These are phyloP conservation scores for Peromyscus melanophrys DNA, from an alignment of 2,797 vertebrate species.

Conservation along the genomic window DNA sequence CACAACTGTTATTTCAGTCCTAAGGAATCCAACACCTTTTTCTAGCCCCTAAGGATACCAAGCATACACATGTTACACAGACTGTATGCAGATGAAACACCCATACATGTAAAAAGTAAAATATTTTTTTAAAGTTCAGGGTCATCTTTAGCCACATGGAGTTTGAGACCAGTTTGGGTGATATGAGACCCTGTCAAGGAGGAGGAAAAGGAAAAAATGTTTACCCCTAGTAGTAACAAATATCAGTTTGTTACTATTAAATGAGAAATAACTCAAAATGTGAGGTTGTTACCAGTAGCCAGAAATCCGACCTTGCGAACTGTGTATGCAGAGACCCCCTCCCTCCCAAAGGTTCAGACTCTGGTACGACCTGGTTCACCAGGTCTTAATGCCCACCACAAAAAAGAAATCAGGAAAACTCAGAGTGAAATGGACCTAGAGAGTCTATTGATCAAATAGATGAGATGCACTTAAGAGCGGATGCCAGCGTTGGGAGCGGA, in stretches of 20 bases:
- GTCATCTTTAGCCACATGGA: background rate
- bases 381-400: background rate
- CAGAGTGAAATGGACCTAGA: background rate
- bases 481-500: background rate
- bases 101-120: background rate
- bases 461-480: background rate
- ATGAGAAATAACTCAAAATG: constrained; percentile 71
- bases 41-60: background rate
- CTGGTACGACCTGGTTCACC: background rate
- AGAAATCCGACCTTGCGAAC: background rate
- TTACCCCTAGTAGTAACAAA: background rate
- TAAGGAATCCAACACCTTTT: background rate
- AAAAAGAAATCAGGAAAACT: background rate
- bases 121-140: background rate
- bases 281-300: background rate
- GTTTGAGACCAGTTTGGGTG: background rate
- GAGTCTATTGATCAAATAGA: background rate
- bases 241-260: constrained; percentile 56
- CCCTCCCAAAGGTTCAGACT: background rate
- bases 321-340: background rate
- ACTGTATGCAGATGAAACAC: background rate
- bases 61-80: background rate
- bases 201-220: background rate
- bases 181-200: background rate
- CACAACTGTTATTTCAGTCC: background rate